phyloP scores from a whole-genome alignment of 2,113 vertebrate genomes.

The Paramormyrops kingsleyae region DNA sequence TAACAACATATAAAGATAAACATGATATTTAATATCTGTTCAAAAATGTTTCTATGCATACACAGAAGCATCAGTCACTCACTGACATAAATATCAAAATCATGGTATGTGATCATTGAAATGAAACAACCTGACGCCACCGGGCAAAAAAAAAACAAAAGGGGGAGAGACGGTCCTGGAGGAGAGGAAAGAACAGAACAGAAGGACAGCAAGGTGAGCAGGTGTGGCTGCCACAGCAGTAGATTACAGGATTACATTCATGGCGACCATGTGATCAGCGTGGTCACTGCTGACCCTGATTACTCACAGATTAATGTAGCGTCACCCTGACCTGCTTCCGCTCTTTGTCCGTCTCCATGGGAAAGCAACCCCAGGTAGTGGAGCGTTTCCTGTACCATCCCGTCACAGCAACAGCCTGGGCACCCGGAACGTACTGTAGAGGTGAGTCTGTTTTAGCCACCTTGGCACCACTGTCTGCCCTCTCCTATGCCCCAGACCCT shows the following conservation, averaged over 20 bases:
- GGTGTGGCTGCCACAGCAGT: conserved; percentile 40
- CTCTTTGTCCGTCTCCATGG: background rate
- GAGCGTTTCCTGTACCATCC: background rate
- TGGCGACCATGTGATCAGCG: conserved; percentile 54
- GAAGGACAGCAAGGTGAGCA: conserved; percentile 31
- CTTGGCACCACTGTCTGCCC: background rate
- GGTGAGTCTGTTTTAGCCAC: background rate
- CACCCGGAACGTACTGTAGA: background rate
- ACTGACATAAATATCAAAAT: background rate
- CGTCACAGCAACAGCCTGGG: background rate
- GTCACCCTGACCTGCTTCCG: background rate
- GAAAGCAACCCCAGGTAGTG: background rate
- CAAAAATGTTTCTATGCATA: background rate
- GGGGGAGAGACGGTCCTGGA: background rate
- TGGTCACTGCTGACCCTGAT: conserved; percentile 55
- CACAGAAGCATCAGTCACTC: background rate
- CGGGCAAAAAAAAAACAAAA: background rate
- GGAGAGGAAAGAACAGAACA: background rate
- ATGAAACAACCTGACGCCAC: background rate
- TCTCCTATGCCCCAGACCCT: background rate
- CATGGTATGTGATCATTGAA: background rate
- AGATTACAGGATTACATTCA: conserved; percentile 62
- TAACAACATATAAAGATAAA: background rate
- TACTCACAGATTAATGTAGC: conserved; percentile 57
- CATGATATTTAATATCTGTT: background rate